Base-by-base conservation (phyloP, 2,797 vertebrate genomes). In the Sebastes umbrosus region DNA sequence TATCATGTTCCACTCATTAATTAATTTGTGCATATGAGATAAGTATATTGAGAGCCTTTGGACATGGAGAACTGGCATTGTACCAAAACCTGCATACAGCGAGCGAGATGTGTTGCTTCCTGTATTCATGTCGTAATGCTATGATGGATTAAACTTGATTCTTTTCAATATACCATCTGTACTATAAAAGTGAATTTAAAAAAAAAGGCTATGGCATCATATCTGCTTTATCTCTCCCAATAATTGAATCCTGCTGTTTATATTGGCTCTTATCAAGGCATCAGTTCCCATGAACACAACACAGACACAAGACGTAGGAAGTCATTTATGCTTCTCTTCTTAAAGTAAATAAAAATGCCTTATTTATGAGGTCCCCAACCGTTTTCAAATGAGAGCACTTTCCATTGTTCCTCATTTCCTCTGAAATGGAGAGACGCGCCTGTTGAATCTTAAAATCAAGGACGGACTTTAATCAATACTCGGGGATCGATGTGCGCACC, bases 381-480 rank as follows among this genome's bases (percentile, higher is more conserved):
- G 63, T 80, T 89, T 80, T 63, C 50, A 79, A 80, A 84, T 39
- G 11, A 80, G 31, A 64, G 22, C 12, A 62, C 29, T 77, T 86
- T 67, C 70, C 75, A 75, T 83, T 77, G 82, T 88, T 84, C 77
- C 77, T 87, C 76, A 72, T 90, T 90, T 88, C 68, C 73, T 79
- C 67, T 86, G 71, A 91, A 91, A 84, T 80, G 77, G 73, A 54
- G 57, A 73, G 77, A 84, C 66, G 76, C 84, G 24, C 73, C 75
- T 85, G 87, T 84, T 90, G 87, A 90, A 90, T 91, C 72, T 88
- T 87, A 90, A 92, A 92, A 88, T 91, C 79, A 77, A 86, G 84
- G 71, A 64, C 58, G 27, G 82, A 84, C 86, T 75, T 65, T 52
- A 82, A 92, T 94, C 93, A 88, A 93, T 95, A 90, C 54, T 31